Conservation (phyloP, 2,797 vertebrate species). For the Enteromius thamalakanensis region DNA sequence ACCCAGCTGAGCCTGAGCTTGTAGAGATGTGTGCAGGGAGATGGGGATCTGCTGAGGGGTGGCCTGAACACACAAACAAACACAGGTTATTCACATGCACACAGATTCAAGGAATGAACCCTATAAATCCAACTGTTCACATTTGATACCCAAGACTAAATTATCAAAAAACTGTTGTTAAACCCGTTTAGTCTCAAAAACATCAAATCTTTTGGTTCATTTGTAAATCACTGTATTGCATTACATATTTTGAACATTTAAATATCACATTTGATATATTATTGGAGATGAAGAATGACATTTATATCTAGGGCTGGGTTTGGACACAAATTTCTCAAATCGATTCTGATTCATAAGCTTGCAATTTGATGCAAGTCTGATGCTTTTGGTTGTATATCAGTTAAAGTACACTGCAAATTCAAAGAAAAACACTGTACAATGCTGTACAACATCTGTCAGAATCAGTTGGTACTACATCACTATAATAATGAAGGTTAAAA, state of each 20-base stretch:
- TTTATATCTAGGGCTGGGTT: not conserved
- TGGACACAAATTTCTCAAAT: no score
- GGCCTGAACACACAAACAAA: slow-evolving; percentile 74
- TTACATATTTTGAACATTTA: not conserved
- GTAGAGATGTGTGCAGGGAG: slow-evolving; percentile 95
- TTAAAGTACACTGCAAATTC: no score
- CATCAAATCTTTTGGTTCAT: not conserved
- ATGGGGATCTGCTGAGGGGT: slow-evolving; percentile 98
- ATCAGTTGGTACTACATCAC: no score
- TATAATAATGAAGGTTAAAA: no score
- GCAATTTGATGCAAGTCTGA: no score
- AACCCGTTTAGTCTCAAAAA: not conserved
- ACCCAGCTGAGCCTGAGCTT: slow-evolving; percentile 95
- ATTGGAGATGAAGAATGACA: not conserved
- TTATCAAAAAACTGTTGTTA: not conserved
- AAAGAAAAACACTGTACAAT: no score
- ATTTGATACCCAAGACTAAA: not conserved
- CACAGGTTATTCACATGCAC: not conserved
- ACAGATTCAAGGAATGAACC: not conserved
- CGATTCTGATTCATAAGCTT: no score
- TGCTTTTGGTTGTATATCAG: no score
- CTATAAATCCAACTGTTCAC: not conserved
- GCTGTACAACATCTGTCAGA: no score
- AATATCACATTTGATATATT: not conserved
- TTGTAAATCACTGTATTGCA: not conserved